phyloP scores from a whole-genome alignment of 2,797 vertebrate genomes.

The Propithecus deckenii region DNA sequence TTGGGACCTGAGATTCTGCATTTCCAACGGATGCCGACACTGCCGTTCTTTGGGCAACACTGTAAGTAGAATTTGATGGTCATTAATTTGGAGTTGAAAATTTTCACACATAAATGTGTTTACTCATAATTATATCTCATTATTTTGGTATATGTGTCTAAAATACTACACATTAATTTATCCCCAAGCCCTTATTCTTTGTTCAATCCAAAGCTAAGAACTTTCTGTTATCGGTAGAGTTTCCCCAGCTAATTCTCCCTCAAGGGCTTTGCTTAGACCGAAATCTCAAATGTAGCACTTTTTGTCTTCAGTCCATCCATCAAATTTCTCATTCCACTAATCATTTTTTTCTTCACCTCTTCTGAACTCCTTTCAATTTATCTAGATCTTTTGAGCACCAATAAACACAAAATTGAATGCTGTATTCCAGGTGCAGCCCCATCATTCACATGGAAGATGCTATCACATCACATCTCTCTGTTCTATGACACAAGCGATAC shows the following conservation, averaged over 20 bases:
- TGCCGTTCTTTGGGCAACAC: background rate
- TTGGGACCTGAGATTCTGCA: background rate
- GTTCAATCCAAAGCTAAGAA: background rate
- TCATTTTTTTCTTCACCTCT: background rate
- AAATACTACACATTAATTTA: background rate
- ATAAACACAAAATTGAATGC: constrained; percentile 26
- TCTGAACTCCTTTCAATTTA: constrained; percentile 58
- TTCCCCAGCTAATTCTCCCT: constrained; percentile 3
- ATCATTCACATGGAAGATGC: constrained; percentile 59
- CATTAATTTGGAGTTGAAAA: background rate
- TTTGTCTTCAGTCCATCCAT: constrained; percentile 19
- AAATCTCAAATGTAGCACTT: constrained; percentile 17
- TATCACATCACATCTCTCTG: constrained; percentile 30
- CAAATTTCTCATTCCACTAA: constrained; percentile 16
- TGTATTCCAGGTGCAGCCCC: constrained; percentile 56
- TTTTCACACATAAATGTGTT: background rate
- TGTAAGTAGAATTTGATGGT: background rate
- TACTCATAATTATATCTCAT: constrained; percentile 23
- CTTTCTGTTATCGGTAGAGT: background rate
- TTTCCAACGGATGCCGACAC: background rate
- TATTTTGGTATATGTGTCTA: background rate
- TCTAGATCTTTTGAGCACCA: constrained; percentile 44
- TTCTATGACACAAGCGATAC: constrained; percentile 55
- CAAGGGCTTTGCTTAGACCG: background rate
- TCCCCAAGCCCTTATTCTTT: background rate